phyloP scores from a whole-genome alignment of 1,140 invertebrate genomes.

The Gerris buenoi region DNA sequence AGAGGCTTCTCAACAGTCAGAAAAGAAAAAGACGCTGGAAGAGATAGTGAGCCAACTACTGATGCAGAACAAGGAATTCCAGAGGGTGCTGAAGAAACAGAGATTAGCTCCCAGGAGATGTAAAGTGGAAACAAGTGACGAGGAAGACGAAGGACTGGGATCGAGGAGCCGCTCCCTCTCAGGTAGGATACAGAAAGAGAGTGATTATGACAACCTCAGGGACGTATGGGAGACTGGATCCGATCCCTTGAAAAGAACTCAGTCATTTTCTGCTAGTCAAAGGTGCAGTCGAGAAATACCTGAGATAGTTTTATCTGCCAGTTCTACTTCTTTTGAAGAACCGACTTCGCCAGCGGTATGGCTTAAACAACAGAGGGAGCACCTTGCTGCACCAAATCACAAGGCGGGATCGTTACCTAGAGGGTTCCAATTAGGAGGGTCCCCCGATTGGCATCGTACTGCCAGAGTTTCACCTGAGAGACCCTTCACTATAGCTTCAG shows the following conservation, averaged over 20 bases:
- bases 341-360: conserved; percentile 42
- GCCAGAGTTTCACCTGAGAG: conserved; percentile 35
- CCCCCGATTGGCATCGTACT: conserved; percentile 30
- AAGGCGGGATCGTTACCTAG: conserved; percentile 63
- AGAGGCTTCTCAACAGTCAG: conserved; percentile 26
- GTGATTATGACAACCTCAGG: conserved; percentile 35
- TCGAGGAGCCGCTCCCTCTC: conserved; percentile 10
- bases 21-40: conserved; percentile 42
- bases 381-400: conserved; percentile 31
- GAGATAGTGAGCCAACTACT: conserved; percentile 67
- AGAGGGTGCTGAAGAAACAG: conserved; percentile 56
- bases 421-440: conserved; percentile 46
- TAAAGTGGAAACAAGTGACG: conserved; percentile 35
- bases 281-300: conserved; percentile 12
- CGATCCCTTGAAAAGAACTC: conserved; percentile 17
- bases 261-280: conserved; percentile 20
- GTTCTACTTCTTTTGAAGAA: conserved; percentile 27
- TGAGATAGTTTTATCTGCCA: conserved; percentile 13
- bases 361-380: conserved; percentile 41
- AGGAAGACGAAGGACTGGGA: conserved; percentile 34
- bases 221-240: conserved; percentile 30
- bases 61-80: conserved; percentile 69
- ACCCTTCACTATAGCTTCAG: conserved; percentile 57
- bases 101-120: conserved; percentile 40
- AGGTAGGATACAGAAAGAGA: conserved; percentile 21